Base-by-base conservation (phyloP, 2,113 vertebrate species). In the Brachyistius frenatus region DNA sequence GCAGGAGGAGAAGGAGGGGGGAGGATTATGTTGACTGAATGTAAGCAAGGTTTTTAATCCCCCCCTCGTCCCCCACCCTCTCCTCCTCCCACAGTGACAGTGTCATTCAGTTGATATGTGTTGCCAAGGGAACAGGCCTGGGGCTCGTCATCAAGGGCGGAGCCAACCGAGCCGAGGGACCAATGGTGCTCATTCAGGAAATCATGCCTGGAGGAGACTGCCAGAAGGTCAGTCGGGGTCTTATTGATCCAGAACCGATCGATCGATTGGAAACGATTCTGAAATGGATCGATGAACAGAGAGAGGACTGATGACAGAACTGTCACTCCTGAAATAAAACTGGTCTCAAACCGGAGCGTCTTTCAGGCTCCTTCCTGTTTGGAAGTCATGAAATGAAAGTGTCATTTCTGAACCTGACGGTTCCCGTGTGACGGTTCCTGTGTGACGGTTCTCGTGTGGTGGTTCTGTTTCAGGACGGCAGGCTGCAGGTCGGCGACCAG, bases 161-260 rank as follows among this genome's bases (percentile, higher is more conserved):
- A 71, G 95, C 96, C 78, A 96, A 97, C 93, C 95, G 94, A 55
- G 93, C 94, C 5, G 96, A 98, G 84, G 98, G 97, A 13, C 96
- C 97, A 67, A 95, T 98, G 95, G 96, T 99, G 36, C 97, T 96
- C 77, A 92, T 99, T 93, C 96, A 97, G 88, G 97, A 98, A 88
- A 85, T 98, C 54, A 87, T 96, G 79, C 93, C 96, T 84, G 98
- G 97, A 79, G 96, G 97, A 81, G 98, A 99, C 70, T 97, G 97
- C 81, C 94, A 96, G 70, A 98, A 97, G 97, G 98, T 99, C 89
- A 91, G 41, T 7, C 7, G 2, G 39, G 2, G 10, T 11, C 13
- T 41, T 8, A 41, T 23, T 23, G 23, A 23, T 23, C 23, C 23
- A 23, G 23, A 23, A 23, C 23, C 23, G 23, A 23, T 23, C 23